phyloP scores from a whole-genome alignment of 1,140 invertebrate genomes.

The Probaryconus sp. region DNA sequence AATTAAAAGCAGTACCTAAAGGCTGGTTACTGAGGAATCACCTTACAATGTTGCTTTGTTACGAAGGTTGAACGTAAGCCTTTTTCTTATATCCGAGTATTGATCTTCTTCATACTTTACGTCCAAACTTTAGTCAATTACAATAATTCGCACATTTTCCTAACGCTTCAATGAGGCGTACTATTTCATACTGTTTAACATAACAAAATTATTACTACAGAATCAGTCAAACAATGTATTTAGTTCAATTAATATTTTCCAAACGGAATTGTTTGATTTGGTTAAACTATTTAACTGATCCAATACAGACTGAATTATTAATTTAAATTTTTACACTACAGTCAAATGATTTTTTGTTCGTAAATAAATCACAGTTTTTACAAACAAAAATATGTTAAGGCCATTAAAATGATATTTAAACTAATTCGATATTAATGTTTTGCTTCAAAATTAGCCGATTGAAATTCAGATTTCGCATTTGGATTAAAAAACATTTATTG shows the following conservation, averaged over 20 bases:
- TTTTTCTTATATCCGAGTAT: constrained; percentile 44
- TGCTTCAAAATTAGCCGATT: constrained; percentile 6
- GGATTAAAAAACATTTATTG: constrained; percentile 37
- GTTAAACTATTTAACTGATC: too few species aligned
- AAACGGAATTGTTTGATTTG: too few species aligned
- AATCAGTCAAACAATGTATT: too few species aligned
- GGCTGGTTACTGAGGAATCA: too few species aligned
- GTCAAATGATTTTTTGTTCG: too few species aligned
- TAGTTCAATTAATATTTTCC: constrained; percentile 17
- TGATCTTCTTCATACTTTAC: constrained; percentile 8
- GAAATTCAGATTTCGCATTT: constrained; percentile 3
- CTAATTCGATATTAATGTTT: constrained; percentile 25
- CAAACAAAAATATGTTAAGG: too few species aligned
- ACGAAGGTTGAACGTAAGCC: constrained; percentile 23
- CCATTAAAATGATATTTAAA: constrained; percentile 22
- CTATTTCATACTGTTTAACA: too few species aligned
- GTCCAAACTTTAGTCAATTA: constrained; percentile 5
- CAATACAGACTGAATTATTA: too few species aligned
- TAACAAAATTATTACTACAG: too few species aligned
- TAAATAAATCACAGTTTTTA: too few species aligned
- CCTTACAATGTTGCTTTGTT: constrained; percentile 20
- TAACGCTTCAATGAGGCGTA: background rate
- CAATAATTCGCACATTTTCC: background rate
- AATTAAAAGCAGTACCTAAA: too few species aligned
- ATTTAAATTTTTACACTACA: too few species aligned